These are phyloP conservation scores for Caenorhabditis macrosperma DNA, from an alignment of 2,888 invertebrate species.

Conservation along the genomic window DNA sequence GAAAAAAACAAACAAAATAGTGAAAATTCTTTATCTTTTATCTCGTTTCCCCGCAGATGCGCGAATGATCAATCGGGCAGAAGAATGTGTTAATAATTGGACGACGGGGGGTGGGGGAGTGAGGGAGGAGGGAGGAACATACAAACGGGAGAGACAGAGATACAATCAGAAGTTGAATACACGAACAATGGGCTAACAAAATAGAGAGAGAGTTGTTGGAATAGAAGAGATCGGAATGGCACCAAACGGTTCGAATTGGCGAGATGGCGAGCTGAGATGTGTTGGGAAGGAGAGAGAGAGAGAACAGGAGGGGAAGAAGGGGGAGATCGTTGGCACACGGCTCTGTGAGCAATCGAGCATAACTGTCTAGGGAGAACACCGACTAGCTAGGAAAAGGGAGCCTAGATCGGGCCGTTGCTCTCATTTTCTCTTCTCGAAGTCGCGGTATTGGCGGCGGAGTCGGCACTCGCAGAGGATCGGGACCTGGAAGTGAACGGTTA, in stretches of 20 bases:
- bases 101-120: not conserved
- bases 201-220: not conserved
- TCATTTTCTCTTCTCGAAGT: conserved; percentile 40
- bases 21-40: not conserved
- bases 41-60: not conserved
- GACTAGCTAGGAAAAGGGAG: not conserved
- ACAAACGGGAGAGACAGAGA: too few species aligned
- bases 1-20: not conserved
- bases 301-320: not conserved
- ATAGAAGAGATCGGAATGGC: not conserved
- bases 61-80: too few species aligned
- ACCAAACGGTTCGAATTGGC: not conserved
- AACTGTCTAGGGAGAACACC: not conserved
- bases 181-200: not conserved
- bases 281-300: not conserved
- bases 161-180: too few species aligned
- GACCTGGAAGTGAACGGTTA: conserved; percentile 46
- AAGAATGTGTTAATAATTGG: too few species aligned
- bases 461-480: conserved; percentile 75
- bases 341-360: conserved; percentile 7
- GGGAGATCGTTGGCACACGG: conserved; percentile 1
- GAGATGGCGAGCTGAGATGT: not conserved
- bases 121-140: not conserved
- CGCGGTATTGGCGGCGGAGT: conserved; percentile 61
- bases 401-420: not conserved